Conservation (phyloP, 2,888 invertebrate genomes). For the Athalia circularis region DNA sequence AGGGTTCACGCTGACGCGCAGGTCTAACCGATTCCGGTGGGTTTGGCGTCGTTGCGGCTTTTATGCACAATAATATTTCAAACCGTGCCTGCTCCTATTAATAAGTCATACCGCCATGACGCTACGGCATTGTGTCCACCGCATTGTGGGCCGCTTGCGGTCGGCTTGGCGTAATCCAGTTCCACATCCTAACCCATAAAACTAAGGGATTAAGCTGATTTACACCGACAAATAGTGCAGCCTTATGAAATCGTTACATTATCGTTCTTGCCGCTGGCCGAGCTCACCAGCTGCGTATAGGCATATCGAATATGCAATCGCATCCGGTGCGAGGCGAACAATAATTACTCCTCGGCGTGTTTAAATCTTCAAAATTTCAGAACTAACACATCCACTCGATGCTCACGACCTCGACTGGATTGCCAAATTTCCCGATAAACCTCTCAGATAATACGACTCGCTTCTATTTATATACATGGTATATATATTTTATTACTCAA, state of each 20-base stretch:
- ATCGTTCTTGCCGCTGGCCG: constrained; percentile 43
- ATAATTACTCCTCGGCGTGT: background rate
- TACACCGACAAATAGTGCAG: constrained; percentile 66
- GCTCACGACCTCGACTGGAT: background rate
- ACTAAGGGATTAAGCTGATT: constrained; percentile 65
- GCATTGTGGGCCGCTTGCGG: constrained; percentile 15
- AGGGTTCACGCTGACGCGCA: background rate
- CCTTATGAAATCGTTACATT: constrained; percentile 66
- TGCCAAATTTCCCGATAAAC: constrained; percentile 4
- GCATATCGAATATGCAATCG: constrained; percentile 8
- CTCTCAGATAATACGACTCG: constrained; percentile 3
- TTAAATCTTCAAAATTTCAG: constrained; percentile 26
- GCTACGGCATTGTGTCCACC: constrained; percentile 8
- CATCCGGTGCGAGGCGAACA: constrained; percentile 14
- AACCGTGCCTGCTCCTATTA: background rate
- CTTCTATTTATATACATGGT: no score
- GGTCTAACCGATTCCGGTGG: background rate
- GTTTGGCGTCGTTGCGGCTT: background rate
- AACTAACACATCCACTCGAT: background rate
- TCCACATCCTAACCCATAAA: constrained; percentile 15
- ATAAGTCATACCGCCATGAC: constrained; percentile 18
- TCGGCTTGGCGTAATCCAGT: constrained; percentile 34
- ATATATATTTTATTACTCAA: no score
- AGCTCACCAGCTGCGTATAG: background rate
- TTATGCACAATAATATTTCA: background rate